A percentile compares a stretch with the other conserved stretches of the same genome.
Conservation (phyloP, 2,888 invertebrate genomes). For the Rapana venosa region DNA sequence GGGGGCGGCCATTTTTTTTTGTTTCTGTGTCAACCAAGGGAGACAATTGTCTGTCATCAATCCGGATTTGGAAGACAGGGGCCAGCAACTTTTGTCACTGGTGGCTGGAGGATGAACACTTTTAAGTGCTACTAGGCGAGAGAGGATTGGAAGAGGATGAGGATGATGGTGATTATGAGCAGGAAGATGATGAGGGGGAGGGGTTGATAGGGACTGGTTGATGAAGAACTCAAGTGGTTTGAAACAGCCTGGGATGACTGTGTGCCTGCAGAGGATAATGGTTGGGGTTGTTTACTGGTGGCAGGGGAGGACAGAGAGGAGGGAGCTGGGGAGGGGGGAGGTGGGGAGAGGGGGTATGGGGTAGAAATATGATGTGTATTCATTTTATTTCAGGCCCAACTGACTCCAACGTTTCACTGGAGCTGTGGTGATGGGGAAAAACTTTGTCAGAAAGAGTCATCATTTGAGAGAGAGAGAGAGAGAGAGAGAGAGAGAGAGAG, state of each 20-base stretch:
- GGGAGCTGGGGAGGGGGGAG: background rate
- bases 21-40: slow-evolving; percentile 26
- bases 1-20: slow-evolving; percentile 32
- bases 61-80: slow-evolving; percentile 5
- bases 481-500: slow-evolving; percentile 1
- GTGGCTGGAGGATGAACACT: background rate
- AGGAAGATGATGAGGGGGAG: background rate
- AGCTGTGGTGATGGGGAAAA: no score
- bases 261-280: no score
- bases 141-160: background rate
- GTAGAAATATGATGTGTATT: background rate
- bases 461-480: background rate
- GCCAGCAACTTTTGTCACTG: background rate
- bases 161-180: background rate
- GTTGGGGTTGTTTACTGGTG: no score
- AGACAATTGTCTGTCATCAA: slow-evolving; percentile 15
- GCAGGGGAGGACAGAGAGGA: no score
- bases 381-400: no score
- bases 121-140: background rate
- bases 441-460: no score
- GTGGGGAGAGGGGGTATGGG: background rate
- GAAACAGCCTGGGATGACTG: no score
- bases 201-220: no score
- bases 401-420: no score
- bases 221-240: no score